These are phyloP conservation scores for Oreochromis mossambicus DNA, from an alignment of 2,797 vertebrate species.

Conservation along the genomic window DNA sequence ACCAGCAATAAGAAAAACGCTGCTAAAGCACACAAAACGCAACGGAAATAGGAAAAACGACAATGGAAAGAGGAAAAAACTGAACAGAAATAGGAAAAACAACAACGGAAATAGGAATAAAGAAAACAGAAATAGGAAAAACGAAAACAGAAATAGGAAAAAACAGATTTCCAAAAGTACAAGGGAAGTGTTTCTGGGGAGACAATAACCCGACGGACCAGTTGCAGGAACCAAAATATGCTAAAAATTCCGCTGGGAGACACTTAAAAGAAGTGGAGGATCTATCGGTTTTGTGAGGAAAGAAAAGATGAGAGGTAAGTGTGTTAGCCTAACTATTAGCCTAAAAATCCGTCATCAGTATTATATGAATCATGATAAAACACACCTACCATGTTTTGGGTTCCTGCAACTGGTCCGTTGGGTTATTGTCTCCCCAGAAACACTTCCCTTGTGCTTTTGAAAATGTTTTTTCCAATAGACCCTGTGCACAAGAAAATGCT, in stretches of 20 bases:
- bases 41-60: background rate
- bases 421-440: background rate
- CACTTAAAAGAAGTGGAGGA: background rate
- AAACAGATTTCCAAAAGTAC: background rate
- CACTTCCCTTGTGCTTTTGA: background rate
- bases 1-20: background rate
- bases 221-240: background rate
- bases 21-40: background rate
- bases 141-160: background rate
- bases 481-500: no score
- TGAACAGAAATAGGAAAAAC: background rate
- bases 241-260: background rate
- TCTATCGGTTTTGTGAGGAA: background rate
- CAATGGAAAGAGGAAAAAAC: background rate
- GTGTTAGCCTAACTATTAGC: background rate
- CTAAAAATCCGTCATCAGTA: background rate
- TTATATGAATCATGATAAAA: background rate
- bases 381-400: background rate
- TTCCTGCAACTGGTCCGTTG: background rate
- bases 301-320: background rate
- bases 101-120: no score
- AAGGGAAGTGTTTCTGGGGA: background rate
- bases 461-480: no score
- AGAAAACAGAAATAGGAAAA: rapidly evolving
- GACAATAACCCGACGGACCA: background rate